Percentiles rank a stretch among this genome's conserved stretches.
phyloP scores from a whole-genome alignment of 2,888 invertebrate species.

The Uropetala carovei region DNA sequence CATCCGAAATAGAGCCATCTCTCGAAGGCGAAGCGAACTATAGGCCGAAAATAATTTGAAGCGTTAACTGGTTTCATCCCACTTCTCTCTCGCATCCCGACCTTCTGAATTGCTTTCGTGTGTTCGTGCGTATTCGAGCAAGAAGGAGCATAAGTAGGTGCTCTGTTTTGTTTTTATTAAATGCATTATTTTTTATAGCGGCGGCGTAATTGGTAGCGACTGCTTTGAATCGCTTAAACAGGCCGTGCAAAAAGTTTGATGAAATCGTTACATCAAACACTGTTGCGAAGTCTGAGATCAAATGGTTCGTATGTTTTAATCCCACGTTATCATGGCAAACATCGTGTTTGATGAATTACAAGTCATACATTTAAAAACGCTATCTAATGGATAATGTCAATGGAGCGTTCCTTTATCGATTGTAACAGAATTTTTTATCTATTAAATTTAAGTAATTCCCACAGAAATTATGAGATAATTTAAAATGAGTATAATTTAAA shows the following conservation, averaged over 20 bases:
- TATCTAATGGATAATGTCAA: too few species aligned
- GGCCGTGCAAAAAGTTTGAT: neutral
- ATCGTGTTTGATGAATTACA: too few species aligned
- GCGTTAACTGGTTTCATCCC: conserved; percentile 6
- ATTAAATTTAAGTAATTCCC: too few species aligned
- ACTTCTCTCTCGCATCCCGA: neutral
- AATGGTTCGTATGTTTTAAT: too few species aligned
- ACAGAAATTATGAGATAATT: too few species aligned
- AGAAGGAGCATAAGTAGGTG: neutral
- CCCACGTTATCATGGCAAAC: too few species aligned
- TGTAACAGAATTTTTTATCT: too few species aligned
- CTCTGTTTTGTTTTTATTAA: neutral
- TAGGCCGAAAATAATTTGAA: conserved; percentile 9
- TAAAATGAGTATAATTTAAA: too few species aligned
- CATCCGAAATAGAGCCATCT: conserved; percentile 2
- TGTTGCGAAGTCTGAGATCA: too few species aligned
- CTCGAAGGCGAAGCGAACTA: neutral
- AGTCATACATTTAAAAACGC: too few species aligned
- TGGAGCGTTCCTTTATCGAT: too few species aligned
- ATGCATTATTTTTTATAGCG: neutral
- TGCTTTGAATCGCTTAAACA: neutral
- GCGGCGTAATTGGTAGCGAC: neutral
- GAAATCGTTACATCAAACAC: too few species aligned
- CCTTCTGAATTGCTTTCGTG: neutral
- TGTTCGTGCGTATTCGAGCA: neutral